Evolutionary conservation across 2,888 invertebrate species (phyloP).

Genomic region (Ashinkailepas kermadecensis): DNA sequence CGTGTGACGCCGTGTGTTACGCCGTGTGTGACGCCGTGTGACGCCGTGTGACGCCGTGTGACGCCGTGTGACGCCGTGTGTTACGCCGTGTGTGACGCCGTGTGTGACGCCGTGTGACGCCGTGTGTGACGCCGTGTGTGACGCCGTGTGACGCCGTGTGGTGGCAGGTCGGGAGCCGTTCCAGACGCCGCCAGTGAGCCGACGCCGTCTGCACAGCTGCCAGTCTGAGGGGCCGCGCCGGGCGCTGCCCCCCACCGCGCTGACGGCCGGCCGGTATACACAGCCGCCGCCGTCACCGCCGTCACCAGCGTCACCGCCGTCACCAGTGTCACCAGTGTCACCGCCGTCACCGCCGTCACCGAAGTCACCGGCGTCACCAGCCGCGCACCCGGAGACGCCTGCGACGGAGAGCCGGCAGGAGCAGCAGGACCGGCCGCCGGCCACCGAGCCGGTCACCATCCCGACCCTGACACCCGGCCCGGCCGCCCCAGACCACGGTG

Average conservation of each 20-base stretch:
- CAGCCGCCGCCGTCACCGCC: neutral
- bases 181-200: constrained; percentile 37
- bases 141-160: constrained; percentile 2
- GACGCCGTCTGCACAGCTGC: constrained; percentile 53
- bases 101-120: constrained; percentile 11
- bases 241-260: constrained; percentile 25
- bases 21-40: too few relatives aligned
- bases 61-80: neutral
- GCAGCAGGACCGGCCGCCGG: neutral
- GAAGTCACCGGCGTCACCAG: too few relatives aligned
- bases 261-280: neutral
- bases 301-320: neutral
- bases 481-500: too few relatives aligned
- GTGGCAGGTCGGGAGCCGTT: constrained; percentile 32
- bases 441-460: neutral
- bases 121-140: constrained; percentile 1
- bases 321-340: too few relatives aligned
- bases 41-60: too few relatives aligned
- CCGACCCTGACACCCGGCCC: too few relatives aligned
- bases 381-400: too few relatives aligned
- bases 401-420: too few relatives aligned
- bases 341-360: too few relatives aligned
- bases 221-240: constrained; percentile 45
- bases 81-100: too few relatives aligned
- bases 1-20: too few relatives aligned